Evolutionary conservation across 23 tunicate species (phyloP).

Genomic region (Styela clava): DNA sequence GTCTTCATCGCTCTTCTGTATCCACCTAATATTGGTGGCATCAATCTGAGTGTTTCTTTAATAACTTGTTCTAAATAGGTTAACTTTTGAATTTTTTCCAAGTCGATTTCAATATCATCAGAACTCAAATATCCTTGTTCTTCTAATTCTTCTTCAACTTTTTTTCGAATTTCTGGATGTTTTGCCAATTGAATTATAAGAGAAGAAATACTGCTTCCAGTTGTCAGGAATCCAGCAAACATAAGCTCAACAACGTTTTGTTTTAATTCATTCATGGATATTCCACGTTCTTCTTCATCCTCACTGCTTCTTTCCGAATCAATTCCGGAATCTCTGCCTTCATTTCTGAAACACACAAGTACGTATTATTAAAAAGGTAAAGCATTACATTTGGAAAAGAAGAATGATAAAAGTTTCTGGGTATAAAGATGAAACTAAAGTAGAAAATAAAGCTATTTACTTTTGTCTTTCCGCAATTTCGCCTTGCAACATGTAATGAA

Average conservation of each 20-base stretch:
- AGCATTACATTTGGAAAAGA: not conserved
- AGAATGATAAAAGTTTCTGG: not conserved
- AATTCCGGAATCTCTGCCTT: constrained; percentile 5
- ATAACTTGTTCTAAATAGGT: constrained; percentile 77
- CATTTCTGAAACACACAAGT: not conserved
- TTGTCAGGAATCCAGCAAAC: constrained; percentile 71
- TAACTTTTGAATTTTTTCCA: constrained; percentile 42
- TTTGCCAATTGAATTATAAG: constrained; percentile 47
- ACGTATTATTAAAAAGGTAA: too few species aligned
- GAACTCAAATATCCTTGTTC: constrained; percentile 30
- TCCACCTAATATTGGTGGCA: constrained; percentile 76
- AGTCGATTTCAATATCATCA: constrained; percentile 2
- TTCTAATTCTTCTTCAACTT: constrained; percentile 54
- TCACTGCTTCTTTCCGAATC: constrained; percentile 28
- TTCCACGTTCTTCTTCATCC: constrained; percentile 14
- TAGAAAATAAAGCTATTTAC: not conserved
- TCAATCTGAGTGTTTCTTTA: constrained; percentile 65
- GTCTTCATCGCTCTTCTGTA: constrained; percentile 75
- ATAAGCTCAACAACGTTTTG: constrained; percentile 66
- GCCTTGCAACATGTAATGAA: constrained; percentile 6
- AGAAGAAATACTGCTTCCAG: constrained; percentile 63
- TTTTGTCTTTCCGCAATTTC: not conserved
- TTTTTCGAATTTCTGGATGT: constrained; percentile 56
- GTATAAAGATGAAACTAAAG: not conserved
- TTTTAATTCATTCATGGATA: constrained; percentile 20